Conservation (phyloP, 1,140 invertebrate species). For the Euschistus heros region DNA sequence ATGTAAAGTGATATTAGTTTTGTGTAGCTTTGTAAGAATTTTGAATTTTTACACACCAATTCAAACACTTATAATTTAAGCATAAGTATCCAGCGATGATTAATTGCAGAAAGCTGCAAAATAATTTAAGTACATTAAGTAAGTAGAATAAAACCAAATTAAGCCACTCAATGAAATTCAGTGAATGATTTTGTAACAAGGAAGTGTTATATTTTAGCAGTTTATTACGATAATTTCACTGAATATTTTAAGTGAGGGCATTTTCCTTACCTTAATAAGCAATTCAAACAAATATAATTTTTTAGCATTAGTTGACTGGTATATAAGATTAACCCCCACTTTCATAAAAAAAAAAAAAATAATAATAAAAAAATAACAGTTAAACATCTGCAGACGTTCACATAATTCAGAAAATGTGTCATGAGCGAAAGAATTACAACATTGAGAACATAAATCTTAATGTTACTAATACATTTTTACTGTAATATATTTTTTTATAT, state of each 20-base stretch:
- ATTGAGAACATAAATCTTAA: too few species aligned
- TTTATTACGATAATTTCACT: background rate
- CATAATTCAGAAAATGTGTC: too few species aligned
- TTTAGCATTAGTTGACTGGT: too few species aligned
- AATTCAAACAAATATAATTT: too few species aligned
- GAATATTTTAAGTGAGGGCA: background rate
- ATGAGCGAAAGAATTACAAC: too few species aligned
- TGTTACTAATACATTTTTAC: too few species aligned
- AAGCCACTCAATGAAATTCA: conserved; percentile 2
- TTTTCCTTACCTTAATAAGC: background rate
- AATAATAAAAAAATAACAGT: too few species aligned
- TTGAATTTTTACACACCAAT: background rate
- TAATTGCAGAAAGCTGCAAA: conserved; percentile 24
- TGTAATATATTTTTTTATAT: too few species aligned
- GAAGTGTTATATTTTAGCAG: too few species aligned
- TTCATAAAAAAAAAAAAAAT: too few species aligned
- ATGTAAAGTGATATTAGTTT: background rate
- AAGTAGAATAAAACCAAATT: background rate
- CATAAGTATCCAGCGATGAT: conserved; percentile 13
- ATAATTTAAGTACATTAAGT: conserved; percentile 4
- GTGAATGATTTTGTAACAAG: background rate
- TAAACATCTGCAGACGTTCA: too few species aligned
- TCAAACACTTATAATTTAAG: conserved; percentile 8
- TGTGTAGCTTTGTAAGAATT: background rate
- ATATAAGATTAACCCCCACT: too few species aligned